Percentiles rank a stretch among this genome's conserved stretches.
phyloP scores from a whole-genome alignment of 2,888 invertebrate species.

The Tiliacea citrago region DNA sequence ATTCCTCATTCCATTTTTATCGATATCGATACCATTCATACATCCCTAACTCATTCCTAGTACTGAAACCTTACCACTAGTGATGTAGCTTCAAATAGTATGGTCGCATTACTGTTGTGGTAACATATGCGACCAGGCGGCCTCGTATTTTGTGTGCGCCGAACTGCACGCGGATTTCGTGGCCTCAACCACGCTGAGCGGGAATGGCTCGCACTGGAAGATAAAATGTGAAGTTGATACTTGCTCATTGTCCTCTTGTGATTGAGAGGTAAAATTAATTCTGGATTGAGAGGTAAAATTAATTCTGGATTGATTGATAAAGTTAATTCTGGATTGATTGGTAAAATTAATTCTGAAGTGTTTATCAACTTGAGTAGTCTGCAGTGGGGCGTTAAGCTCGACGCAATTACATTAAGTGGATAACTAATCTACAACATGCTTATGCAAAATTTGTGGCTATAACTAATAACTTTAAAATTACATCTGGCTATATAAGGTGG shows the following conservation, averaged over 20 bases:
- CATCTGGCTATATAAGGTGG: too few relatives aligned
- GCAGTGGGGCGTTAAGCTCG: not conserved
- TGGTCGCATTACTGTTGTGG: conserved; percentile 79
- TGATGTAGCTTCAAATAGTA: conserved; percentile 28
- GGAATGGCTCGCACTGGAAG: conserved; percentile 91
- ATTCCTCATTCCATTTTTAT: conserved; percentile 3
- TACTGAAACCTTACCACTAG: conserved; percentile 52
- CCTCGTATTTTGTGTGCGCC: conserved; percentile 84
- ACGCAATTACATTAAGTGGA: too few relatives aligned
- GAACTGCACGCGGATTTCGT: conserved; percentile 85
- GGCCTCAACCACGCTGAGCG: conserved; percentile 91
- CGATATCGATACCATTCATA: conserved; percentile 33
- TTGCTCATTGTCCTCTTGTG: not conserved
- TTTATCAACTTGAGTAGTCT: not conserved
- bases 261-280: not conserved
- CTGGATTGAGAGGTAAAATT: too few relatives aligned
- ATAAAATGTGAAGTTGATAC: not conserved
- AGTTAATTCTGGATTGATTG: too few relatives aligned
- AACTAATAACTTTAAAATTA: too few relatives aligned
- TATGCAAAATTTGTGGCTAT: not conserved
- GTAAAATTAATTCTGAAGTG: not conserved
- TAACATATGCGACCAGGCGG: conserved; percentile 87
- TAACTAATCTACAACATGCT: not conserved
- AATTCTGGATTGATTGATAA: too few relatives aligned
- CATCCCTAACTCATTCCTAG: conserved; percentile 21